phyloP scores from a whole-genome alignment of 2,888 invertebrate species.

The Drosophila atroscutellata region DNA sequence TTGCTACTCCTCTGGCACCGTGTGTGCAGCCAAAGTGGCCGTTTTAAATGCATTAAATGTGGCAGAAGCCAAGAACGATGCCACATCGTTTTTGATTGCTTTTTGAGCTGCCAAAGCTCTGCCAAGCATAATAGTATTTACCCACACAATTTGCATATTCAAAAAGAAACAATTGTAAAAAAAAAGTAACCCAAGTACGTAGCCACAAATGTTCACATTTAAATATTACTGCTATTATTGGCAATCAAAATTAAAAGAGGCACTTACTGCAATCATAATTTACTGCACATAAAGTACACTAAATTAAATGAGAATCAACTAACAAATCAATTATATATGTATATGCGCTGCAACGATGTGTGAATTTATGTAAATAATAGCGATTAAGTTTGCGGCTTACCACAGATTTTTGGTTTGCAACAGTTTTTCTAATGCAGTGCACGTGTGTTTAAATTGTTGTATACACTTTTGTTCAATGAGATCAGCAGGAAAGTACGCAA shows the following conservation, averaged over 20 bases:
- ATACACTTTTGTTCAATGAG: not conserved
- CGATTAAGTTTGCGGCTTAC: not conserved
- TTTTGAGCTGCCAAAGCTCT: conserved; percentile 20
- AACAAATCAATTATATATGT: not conserved
- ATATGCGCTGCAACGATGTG: not conserved
- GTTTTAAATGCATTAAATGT: conserved; percentile 76
- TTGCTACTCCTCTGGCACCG: not conserved
- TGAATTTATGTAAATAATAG: not conserved
- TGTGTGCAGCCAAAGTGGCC: conserved; percentile 50
- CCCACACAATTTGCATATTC: conserved; percentile 2
- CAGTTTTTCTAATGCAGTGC: not conserved
- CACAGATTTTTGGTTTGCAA: not conserved
- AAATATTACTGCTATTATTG: not conserved
- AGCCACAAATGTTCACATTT: conserved; percentile 1
- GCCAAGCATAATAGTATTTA: conserved; percentile 11
- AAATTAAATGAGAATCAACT: not conserved
- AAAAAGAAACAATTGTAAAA: conserved; percentile 8
- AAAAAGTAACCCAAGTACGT: not conserved
- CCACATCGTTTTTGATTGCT: conserved; percentile 36
- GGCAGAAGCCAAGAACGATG: conserved; percentile 28
- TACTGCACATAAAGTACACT: no score
- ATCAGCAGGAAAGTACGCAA: not conserved
- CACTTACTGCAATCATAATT: not conserved
- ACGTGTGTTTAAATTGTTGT: not conserved
- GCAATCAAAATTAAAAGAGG: not conserved